Conservation (phyloP, 2,797 vertebrate genomes). For the Chiroxiphia lanceolata region DNA sequence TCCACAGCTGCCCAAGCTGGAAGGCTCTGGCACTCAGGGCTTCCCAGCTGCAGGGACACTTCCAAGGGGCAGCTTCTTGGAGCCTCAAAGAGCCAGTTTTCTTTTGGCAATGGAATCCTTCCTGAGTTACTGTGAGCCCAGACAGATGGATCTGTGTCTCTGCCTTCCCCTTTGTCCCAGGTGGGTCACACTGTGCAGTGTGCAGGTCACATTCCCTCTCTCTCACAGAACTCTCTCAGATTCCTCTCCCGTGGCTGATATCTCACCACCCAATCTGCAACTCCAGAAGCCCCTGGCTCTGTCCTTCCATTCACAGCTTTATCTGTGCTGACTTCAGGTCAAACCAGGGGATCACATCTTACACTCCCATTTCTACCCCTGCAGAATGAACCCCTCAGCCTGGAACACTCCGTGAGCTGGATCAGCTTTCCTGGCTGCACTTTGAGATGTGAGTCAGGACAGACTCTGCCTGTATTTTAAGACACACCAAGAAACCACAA, state of each 20-base stretch:
- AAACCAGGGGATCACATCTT: rapidly evolving
- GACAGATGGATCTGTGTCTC: not conserved
- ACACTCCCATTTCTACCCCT: not conserved
- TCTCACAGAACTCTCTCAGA: not conserved
- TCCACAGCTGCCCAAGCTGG: not conserved
- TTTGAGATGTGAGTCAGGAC: rapidly evolving
- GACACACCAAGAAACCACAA: not conserved
- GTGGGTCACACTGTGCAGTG: rapidly evolving
- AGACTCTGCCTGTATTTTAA: not conserved
- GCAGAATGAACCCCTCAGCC: not conserved
- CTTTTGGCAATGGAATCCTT: not conserved
- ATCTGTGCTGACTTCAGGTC: not conserved
- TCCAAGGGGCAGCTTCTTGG: not conserved
- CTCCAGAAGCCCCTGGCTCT: not conserved
- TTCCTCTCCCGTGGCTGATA: not conserved
- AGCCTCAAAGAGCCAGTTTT: not conserved
- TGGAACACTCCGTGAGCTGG: no score
- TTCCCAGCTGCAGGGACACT: not conserved
- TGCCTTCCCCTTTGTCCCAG: not conserved
- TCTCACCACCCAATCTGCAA: no score
- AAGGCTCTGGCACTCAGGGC: not conserved
- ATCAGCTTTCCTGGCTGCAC: not conserved
- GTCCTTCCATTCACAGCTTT: not conserved
- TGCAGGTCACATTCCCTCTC: not conserved
- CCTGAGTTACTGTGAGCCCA: rapidly evolving